A percentile compares a stretch with the other conserved stretches of the same genome.
phyloP scores from a whole-genome alignment of 2,888 invertebrate genomes.

The Chaitophorus viminalis region DNA sequence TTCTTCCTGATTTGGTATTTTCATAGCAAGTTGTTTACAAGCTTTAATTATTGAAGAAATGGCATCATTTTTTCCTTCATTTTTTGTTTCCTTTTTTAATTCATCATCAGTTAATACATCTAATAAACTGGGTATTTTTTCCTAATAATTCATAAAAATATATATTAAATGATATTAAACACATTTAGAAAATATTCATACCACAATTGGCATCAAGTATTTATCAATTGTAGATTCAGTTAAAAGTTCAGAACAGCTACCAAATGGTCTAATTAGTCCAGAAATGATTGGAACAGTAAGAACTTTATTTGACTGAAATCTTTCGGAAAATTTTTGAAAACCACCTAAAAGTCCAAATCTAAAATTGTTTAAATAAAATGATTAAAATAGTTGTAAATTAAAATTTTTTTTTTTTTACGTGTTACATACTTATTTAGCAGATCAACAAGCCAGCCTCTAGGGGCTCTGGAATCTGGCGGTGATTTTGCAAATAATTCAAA shows the following conservation, averaged over 20 bases:
- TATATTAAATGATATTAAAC: background rate
- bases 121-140: slow-evolving; percentile 86
- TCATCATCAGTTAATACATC: slow-evolving; percentile 95
- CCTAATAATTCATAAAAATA: slow-evolving; percentile 70
- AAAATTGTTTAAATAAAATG: slow-evolving; percentile 63
- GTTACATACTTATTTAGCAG: slow-evolving; percentile 81
- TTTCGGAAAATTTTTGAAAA: slow-evolving; percentile 84
- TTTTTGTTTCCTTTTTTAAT: slow-evolving; percentile 93
- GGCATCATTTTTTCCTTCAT: slow-evolving; percentile 95
- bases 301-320: slow-evolving; percentile 81
- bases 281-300: slow-evolving; percentile 82
- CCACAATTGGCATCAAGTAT: slow-evolving; percentile 91
- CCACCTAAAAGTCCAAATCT: slow-evolving; percentile 90
- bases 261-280: slow-evolving; percentile 88
- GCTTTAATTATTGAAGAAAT: slow-evolving; percentile 94
- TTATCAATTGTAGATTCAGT: slow-evolving; percentile 90
- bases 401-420: background rate
- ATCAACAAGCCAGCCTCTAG: slow-evolving; percentile 96
- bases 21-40: slow-evolving; percentile 86
- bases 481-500: slow-evolving; percentile 78
- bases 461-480: slow-evolving; percentile 82
- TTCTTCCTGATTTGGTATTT: slow-evolving; percentile 86
- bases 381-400: slow-evolving; percentile 24
- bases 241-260: slow-evolving; percentile 89
- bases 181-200: slow-evolving; percentile 69